phyloP scores from a whole-genome alignment of 2,113 vertebrate species.

The Sylvia atricapilla region DNA sequence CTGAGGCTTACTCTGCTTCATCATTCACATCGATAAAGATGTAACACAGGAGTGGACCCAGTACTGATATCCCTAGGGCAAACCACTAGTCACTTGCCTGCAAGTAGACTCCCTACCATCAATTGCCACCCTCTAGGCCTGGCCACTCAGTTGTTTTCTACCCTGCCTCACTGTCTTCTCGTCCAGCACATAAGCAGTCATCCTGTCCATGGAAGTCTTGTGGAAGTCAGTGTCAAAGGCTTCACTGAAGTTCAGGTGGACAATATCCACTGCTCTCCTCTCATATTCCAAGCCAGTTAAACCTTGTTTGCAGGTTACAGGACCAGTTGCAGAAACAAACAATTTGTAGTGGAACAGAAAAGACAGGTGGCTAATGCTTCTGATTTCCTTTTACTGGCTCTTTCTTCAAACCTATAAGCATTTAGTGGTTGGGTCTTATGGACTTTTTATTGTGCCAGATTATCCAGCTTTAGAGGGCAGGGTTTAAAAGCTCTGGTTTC shows the following conservation, averaged over 20 bases:
- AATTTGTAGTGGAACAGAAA: background rate
- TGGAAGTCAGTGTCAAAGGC: background rate
- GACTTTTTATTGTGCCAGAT: background rate
- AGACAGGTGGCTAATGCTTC: background rate
- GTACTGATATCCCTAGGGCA: background rate
- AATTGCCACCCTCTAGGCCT: background rate
- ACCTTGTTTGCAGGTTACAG: background rate
- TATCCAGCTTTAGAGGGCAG: background rate
- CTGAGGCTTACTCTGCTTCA: background rate
- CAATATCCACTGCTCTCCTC: background rate
- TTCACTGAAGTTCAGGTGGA: background rate
- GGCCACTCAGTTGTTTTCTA: background rate
- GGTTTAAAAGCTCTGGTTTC: background rate
- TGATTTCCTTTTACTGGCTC: background rate
- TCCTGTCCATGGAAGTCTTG: background rate
- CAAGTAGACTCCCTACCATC: background rate
- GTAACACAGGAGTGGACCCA: background rate
- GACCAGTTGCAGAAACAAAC: background rate
- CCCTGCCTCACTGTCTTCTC: background rate
- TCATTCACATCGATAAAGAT: background rate
- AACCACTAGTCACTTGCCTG: background rate
- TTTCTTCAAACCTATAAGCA: background rate
- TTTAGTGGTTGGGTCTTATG: background rate
- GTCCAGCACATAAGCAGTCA: background rate
- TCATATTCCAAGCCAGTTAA: background rate